Conservation (phyloP, 2,888 invertebrate genomes). For the Spodoptera littoralis region DNA sequence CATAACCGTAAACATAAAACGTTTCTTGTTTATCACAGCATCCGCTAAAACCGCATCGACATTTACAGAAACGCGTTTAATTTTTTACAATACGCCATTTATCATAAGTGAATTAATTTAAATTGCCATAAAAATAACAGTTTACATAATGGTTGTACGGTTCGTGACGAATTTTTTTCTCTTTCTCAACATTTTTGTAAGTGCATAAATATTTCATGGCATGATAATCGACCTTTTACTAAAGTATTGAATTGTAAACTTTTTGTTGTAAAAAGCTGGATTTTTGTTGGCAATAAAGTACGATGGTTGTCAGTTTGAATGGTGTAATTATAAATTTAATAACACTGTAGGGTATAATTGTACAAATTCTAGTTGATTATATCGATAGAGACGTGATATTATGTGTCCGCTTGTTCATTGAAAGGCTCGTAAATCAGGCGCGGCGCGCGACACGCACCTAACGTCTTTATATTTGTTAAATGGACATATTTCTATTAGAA, state of each 20-base stretch:
- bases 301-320: slow-evolving; percentile 45
- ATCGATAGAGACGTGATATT: slow-evolving; percentile 36
- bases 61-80: slow-evolving; percentile 78
- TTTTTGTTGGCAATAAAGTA: slow-evolving; percentile 47
- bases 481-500: slow-evolving; percentile 37
- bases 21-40: slow-evolving; percentile 75
- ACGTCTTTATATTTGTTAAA: slow-evolving; percentile 42
- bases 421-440: slow-evolving; percentile 38
- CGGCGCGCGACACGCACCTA: slow-evolving; percentile 26
- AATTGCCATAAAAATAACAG: slow-evolving; percentile 82
- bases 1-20: slow-evolving; percentile 56
- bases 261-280: slow-evolving; percentile 41
- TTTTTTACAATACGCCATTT: slow-evolving; percentile 77
- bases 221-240: slow-evolving; percentile 57
- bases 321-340: slow-evolving; percentile 49
- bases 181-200: slow-evolving; percentile 64
- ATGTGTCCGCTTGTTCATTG: slow-evolving; percentile 23
- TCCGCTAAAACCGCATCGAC: slow-evolving; percentile 75
- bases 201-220: slow-evolving; percentile 71
- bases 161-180: slow-evolving; percentile 66
- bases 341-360: slow-evolving; percentile 37
- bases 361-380: slow-evolving; percentile 35
- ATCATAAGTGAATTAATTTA: slow-evolving; percentile 87
- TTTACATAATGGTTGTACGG: slow-evolving; percentile 78
- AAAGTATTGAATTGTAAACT: slow-evolving; percentile 62